Evolutionary conservation across 2,797 vertebrate species (phyloP).

Genomic region (Hyperoplus immaculatus): DNA sequence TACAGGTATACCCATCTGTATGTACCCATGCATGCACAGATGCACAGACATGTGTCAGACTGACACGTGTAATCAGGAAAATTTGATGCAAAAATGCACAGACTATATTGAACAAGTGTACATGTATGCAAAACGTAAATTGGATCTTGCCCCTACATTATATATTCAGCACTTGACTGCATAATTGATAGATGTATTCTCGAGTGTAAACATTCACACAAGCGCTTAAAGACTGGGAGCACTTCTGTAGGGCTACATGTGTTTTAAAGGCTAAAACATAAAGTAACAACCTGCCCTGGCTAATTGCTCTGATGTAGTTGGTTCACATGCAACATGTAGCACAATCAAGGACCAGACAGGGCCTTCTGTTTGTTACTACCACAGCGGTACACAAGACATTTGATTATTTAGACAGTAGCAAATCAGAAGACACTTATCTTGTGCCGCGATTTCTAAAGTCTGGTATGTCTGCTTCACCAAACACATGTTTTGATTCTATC

Average conservation of each 20-base stretch:
- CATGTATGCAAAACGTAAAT: constrained; percentile 12
- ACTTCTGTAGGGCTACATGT: constrained; percentile 11
- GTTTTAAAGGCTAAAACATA: constrained; percentile 4
- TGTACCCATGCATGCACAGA: not conserved
- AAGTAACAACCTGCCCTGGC: not conserved
- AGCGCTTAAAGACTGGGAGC: not conserved
- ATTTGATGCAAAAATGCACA: not conserved
- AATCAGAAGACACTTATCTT: constrained; percentile 18
- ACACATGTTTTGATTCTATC: constrained; percentile 38
- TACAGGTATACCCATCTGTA: not conserved
- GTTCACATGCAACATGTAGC: not conserved
- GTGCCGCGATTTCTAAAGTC: constrained; percentile 22
- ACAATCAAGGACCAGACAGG: not conserved
- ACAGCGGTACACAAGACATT: not conserved
- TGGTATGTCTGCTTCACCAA: constrained; percentile 22
- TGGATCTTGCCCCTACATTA: constrained; percentile 16
- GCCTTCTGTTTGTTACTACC: not conserved
- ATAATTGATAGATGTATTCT: constrained; percentile 19
- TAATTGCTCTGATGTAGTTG: constrained; percentile 18
- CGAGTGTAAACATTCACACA: constrained; percentile 12
- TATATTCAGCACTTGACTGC: constrained; percentile 13
- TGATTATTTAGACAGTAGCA: not conserved
- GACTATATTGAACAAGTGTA: not conserved
- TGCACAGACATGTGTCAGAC: not conserved
- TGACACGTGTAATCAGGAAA: no score